Percentiles rank a stretch among this genome's conserved stretches.
Evolutionary conservation across 1,140 invertebrate genomes (phyloP).

Genomic region (Orussus abietinus): DNA sequence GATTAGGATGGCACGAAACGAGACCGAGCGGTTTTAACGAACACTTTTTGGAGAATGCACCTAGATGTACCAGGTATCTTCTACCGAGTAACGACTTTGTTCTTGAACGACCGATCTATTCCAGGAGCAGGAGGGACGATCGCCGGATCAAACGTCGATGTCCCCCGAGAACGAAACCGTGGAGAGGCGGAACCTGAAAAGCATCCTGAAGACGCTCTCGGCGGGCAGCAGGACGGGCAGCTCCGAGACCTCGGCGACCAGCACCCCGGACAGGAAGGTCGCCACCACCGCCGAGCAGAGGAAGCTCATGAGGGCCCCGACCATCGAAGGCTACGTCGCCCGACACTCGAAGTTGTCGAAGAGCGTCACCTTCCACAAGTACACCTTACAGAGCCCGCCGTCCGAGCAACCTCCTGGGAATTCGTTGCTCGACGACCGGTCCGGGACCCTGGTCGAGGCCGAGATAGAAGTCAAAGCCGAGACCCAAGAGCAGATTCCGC

Average conservation of each 20-base stretch:
- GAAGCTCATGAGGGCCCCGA: constrained; percentile 71
- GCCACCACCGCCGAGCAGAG: constrained; percentile 58
- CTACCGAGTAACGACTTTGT: constrained; percentile 18
- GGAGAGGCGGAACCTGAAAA: constrained; percentile 76
- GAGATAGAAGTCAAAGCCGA: constrained; percentile 16
- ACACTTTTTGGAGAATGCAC: background rate
- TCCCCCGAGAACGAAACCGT: constrained; percentile 79
- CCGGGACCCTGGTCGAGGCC: constrained; percentile 10
- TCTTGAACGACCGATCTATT: no score
- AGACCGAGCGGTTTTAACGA: no score
- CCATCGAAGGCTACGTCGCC: constrained; percentile 80
- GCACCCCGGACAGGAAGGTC: constrained; percentile 42
- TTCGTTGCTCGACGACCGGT: constrained; percentile 24
- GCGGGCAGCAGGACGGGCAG: constrained; percentile 56
- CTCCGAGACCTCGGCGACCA: constrained; percentile 40
- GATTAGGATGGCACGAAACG: no score
- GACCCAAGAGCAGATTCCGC: constrained; percentile 33
- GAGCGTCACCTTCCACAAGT: constrained; percentile 83
- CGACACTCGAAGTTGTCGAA: constrained; percentile 82
- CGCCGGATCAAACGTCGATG: constrained; percentile 34
- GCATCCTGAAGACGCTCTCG: constrained; percentile 78
- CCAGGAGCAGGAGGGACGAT: constrained; percentile 22
- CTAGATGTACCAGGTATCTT: constrained; percentile 2
- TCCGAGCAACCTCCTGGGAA: constrained; percentile 37
- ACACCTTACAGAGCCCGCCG: constrained; percentile 76